Evolutionary conservation across 1,140 invertebrate species (phyloP), one percentile per base, ranked within the genome.

Genomic region (Cataglyphis hispanica): DNA sequence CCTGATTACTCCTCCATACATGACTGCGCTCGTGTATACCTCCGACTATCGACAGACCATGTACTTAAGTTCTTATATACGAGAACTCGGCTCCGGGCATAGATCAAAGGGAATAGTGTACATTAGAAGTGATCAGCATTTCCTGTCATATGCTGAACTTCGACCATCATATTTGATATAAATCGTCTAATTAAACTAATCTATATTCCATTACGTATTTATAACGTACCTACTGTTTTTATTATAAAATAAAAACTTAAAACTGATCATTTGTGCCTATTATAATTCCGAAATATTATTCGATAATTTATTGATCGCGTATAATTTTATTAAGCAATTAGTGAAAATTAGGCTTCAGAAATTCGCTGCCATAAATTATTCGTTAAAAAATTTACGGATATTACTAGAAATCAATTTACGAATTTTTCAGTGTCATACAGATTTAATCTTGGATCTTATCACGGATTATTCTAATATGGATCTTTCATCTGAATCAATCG

Each of bases 1-100:
- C 25, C 34, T 88, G 84, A 88, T 87, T 77, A 77, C 86, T 56
- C 43, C 70, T 34, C 37, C 78, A 53, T 83, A 83, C 67, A 70
- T n/a, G 64, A 50, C 60, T 19, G 31, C 76, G 43, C 43, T 13
- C 60, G 53, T 34, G 67, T 50, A 31, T 22, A 69, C 63, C 76
- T 53, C 34, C 66, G 53, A 83, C 67, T 83, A 83, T 83, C 67
- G 78, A 83, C 66, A 74, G 37, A 83, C 78, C 50, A 60, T 83
- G 67, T 74, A 61, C 37, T 83, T 74, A 72, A 61, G 78, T 83
- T 83, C 78, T 83, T 83, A 74, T n/a, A 83, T 31, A 81, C 37
- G 19, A 43, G 37, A 74, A 56, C 50, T 16, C 76, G 67, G 53
- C 64, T 58, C 58, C 78, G 66, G 43, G 37, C 37, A 40, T 11